Evolutionary conservation across 2,797 vertebrate genomes (phyloP).

Genomic region (Mormyrops attenuatus): DNA sequence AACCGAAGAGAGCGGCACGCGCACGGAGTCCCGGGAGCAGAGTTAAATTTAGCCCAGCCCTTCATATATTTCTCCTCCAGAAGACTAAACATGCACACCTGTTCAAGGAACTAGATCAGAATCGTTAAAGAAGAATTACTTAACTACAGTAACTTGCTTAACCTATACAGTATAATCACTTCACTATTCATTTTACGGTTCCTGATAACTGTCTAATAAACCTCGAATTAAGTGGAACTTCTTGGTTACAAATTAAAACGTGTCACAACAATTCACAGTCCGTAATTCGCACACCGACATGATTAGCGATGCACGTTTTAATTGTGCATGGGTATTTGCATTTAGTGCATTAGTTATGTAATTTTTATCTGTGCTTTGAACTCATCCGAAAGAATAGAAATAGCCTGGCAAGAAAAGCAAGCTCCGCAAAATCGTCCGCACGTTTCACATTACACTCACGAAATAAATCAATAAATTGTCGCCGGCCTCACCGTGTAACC

Average conservation of each 20-base stretch:
- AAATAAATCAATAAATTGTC: constrained; percentile 14
- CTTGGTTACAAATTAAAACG: not conserved
- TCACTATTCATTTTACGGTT: not conserved
- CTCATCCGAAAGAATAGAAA: not conserved
- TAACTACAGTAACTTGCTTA: not conserved
- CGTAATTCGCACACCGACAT: not conserved
- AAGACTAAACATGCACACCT: not conserved
- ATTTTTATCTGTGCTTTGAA: not conserved
- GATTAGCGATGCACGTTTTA: not conserved
- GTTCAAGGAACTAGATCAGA: not conserved
- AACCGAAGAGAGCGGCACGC: not conserved
- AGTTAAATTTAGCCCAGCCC: not conserved
- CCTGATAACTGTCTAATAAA: not conserved
- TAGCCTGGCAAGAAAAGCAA: not conserved
- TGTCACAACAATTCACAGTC: not conserved
- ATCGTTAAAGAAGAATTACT: not conserved
- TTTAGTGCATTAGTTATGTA: not conserved
- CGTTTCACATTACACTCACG: not conserved
- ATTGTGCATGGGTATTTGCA: not conserved
- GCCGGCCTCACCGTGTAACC: constrained; percentile 68
- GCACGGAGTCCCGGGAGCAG: not conserved
- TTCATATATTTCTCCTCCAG: not conserved
- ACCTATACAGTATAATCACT: not conserved
- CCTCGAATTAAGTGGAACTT: not conserved
- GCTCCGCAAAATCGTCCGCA: not conserved